Evolutionary conservation across 1,140 invertebrate genomes (phyloP).

Genomic region (Gyrodactylus salaris): DNA sequence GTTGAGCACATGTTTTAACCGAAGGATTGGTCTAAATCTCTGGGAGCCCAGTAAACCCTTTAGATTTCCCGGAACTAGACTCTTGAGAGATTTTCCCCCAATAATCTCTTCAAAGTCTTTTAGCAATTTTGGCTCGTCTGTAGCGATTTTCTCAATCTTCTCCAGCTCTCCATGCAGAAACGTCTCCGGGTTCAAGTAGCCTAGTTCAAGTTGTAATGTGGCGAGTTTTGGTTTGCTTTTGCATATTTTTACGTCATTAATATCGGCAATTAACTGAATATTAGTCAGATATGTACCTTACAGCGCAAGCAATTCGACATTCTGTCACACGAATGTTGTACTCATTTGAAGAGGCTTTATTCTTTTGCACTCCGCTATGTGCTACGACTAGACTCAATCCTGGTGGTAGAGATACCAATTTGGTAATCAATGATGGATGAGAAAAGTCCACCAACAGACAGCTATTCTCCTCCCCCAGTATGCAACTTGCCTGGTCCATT

Average conservation of each 20-base stretch:
- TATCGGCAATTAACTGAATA: not conserved
- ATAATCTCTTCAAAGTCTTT: not conserved
- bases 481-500: slow-evolving; percentile 95
- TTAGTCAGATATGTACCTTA: not conserved
- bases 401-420: slow-evolving; percentile 33
- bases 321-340: slow-evolving; percentile 75
- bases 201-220: not conserved
- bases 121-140: not conserved
- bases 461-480: slow-evolving; percentile 46
- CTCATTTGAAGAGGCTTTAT: slow-evolving; percentile 58
- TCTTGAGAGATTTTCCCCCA: not conserved
- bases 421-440: slow-evolving; percentile 33
- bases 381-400: slow-evolving; percentile 59
- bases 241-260: not conserved
- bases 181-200: not conserved
- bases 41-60: not conserved
- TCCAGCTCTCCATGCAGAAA: not conserved
- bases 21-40: slow-evolving; percentile 20
- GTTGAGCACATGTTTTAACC: slow-evolving; percentile 53
- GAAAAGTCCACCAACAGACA: slow-evolving; percentile 49
- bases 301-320: slow-evolving; percentile 40
- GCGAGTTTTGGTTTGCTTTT: not conserved
- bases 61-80: not conserved
- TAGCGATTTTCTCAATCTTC: not conserved
- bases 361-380: slow-evolving; percentile 51